These are phyloP conservation scores for Myrmecophaga tridactyla DNA, from an alignment of 2,113 vertebrate species.

Conservation along the genomic window DNA sequence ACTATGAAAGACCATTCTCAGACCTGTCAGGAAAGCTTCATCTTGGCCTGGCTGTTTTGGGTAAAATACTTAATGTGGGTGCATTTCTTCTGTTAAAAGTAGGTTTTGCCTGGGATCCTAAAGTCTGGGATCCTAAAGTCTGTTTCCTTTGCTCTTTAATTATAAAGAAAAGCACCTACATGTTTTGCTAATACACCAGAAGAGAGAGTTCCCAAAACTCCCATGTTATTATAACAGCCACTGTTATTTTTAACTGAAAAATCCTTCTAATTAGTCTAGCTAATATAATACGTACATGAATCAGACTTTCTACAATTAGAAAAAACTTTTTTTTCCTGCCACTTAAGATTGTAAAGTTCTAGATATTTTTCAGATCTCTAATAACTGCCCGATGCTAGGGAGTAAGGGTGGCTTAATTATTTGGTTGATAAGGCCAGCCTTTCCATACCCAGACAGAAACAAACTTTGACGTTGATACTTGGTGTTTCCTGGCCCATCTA, in stretches of 20 bases:
- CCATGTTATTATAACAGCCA: neutral
- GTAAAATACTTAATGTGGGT: neutral
- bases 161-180: neutral
- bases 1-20: neutral
- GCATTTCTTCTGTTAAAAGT: neutral
- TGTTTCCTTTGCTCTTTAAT: neutral
- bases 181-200: neutral
- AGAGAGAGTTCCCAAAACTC: neutral
- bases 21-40: neutral
- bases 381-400: neutral
- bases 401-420: neutral
- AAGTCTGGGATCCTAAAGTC: too few species aligned
- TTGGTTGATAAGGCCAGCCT: neutral
- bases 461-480: neutral
- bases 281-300: neutral
- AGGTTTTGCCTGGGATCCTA: neutral
- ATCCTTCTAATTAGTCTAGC: neutral
- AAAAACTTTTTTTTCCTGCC: neutral
- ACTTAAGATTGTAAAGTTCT: neutral
- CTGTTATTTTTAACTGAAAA: constrained; percentile 30
- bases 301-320: neutral
- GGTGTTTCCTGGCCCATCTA: neutral
- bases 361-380: neutral
- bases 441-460: neutral
- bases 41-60: neutral